Percentiles rank a stretch among this genome's conserved stretches.
phyloP scores from a whole-genome alignment of 2,113 vertebrate species.

The Muscicapa adusta region DNA sequence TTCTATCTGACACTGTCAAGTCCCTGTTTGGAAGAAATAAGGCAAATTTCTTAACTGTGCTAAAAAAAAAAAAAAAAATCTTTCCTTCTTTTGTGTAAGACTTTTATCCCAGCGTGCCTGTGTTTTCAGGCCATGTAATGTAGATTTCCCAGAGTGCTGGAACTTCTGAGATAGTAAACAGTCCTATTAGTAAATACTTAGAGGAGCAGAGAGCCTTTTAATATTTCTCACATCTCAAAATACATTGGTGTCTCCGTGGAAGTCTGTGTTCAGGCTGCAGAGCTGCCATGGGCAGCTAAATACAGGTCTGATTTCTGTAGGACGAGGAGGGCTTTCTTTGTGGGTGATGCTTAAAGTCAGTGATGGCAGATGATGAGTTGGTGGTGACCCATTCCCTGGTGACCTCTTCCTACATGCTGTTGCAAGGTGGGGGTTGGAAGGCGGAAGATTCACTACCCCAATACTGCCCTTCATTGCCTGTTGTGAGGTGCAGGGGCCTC shows the following conservation, averaged over 20 bases:
- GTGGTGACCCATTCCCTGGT: background rate
- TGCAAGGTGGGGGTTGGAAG: background rate
- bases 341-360: background rate
- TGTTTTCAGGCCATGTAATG: background rate
- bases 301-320: no score
- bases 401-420: rapidly evolving
- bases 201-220: background rate
- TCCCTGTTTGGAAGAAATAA: background rate
- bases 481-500: background rate
- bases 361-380: background rate
- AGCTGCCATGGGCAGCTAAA: background rate
- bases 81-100: rapidly evolving
- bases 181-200: background rate
- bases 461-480: rapidly evolving
- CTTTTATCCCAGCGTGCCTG: background rate
- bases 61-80: background rate
- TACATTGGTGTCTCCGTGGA: background rate
- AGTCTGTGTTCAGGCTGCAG: background rate
- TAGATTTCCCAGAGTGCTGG: background rate
- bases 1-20: background rate
- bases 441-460: rapidly evolving
- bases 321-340: background rate
- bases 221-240: background rate
- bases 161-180: background rate
- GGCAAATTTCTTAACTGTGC: background rate